phyloP scores from a whole-genome alignment of 2,797 vertebrate genomes.

The Zalophus californianus region DNA sequence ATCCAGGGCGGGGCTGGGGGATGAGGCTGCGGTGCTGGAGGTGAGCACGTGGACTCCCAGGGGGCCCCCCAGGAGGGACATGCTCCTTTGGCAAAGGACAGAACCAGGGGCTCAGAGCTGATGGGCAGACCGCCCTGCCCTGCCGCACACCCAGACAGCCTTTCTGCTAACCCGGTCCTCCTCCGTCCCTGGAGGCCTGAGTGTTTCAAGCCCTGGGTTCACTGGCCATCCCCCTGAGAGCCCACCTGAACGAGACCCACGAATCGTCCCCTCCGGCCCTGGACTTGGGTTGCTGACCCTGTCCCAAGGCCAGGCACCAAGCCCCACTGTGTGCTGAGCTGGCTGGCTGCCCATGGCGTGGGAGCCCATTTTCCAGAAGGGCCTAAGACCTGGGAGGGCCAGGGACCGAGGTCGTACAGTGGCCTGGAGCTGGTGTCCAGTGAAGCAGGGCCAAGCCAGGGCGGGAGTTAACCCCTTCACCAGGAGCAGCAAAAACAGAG shows the following conservation, averaged over 20 bases:
- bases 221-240: not conserved
- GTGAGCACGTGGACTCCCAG: not conserved
- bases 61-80: not conserved
- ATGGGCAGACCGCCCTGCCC: not conserved
- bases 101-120: not conserved
- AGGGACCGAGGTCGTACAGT: not conserved
- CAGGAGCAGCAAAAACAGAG: not conserved
- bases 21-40: not conserved
- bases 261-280: not conserved
- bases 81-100: not conserved
- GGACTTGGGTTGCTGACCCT: not conserved
- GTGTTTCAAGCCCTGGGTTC: not conserved
- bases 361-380: not conserved
- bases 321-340: not conserved
- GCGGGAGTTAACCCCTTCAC: not conserved
- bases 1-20: not conserved
- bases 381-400: not conserved
- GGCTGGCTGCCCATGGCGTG: accelerated
- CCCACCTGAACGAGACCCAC: too few species aligned
- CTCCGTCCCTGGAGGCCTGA: not conserved
- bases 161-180: not conserved
- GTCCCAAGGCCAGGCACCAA: not conserved
- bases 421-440: not conserved
- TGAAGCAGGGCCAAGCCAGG: not conserved
- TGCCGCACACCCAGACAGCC: not conserved